Evolutionary conservation across 1,140 invertebrate genomes (phyloP).

Genomic region (Trachymyrmex septentrionalis): DNA sequence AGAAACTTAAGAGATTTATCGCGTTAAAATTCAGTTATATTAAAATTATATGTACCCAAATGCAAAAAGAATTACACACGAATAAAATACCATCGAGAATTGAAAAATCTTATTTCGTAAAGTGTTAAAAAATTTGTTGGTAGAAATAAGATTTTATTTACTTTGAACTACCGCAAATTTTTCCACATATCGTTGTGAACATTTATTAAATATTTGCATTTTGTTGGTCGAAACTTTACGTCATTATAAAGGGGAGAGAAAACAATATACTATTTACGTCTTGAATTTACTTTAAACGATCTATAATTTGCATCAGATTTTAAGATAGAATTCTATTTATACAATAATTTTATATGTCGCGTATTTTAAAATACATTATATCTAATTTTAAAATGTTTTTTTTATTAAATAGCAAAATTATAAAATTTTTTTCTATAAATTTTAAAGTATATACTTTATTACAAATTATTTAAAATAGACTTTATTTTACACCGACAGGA

Average conservation of each 20-base stretch:
- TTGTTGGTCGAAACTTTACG: slow-evolving; percentile 24
- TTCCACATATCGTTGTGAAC: neutral
- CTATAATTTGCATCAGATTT: neutral
- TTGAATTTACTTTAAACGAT: neutral
- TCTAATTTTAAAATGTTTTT: neutral
- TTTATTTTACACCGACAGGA: neutral
- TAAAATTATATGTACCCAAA: neutral
- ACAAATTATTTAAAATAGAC: neutral
- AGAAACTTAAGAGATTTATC: neutral
- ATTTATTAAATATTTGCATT: slow-evolving; percentile 26
- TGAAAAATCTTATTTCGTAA: neutral
- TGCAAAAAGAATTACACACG: neutral
- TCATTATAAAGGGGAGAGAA: neutral
- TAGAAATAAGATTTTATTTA: slow-evolving; percentile 31
- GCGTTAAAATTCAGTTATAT: neutral
- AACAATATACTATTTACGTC: slow-evolving; percentile 2
- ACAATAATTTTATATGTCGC: neutral
- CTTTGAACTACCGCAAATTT: neutral
- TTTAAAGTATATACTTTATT: neutral
- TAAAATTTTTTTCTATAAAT: neutral
- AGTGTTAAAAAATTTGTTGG: neutral
- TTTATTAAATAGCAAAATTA: neutral
- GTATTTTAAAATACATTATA: neutral
- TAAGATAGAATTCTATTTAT: neutral
- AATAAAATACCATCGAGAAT: neutral